Percentiles rank a stretch among this genome's conserved stretches.
Conservation (phyloP, 2,113 vertebrate genomes). For the Spizaetus ornatus region DNA sequence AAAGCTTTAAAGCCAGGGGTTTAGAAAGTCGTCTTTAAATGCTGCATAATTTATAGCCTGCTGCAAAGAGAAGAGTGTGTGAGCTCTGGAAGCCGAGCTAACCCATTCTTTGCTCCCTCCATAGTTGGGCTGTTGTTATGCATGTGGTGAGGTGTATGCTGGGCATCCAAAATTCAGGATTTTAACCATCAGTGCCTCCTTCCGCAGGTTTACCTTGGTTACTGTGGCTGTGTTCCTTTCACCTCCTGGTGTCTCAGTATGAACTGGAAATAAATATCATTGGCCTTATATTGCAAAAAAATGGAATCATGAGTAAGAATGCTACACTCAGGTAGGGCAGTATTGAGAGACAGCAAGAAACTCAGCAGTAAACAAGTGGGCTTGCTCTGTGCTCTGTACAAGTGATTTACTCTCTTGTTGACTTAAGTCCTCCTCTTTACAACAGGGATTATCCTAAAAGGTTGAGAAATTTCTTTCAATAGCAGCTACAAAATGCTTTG, state of each 20-base stretch:
- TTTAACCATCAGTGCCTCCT: not conserved
- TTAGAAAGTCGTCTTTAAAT: slow-evolving; percentile 75
- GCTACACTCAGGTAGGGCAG: not conserved
- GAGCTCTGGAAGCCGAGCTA: slow-evolving; percentile 48
- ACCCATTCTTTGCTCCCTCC: slow-evolving; percentile 35
- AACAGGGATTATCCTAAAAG: slow-evolving; percentile 29
- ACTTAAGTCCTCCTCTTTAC: not conserved
- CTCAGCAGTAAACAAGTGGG: not conserved
- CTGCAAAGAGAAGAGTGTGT: slow-evolving; percentile 54
- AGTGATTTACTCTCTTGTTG: not conserved
- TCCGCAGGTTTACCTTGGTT: not conserved
- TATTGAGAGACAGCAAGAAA: not conserved
- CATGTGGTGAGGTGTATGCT: not conserved
- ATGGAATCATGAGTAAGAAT: not conserved
- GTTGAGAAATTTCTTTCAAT: slow-evolving; percentile 19
- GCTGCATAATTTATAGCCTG: slow-evolving; percentile 71
- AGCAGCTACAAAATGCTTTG: slow-evolving; percentile 28
- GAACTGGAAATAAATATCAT: not conserved
- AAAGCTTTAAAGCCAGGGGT: slow-evolving; percentile 69
- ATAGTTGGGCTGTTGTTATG: not conserved
- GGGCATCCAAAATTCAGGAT: not conserved
- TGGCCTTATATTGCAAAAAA: not conserved
- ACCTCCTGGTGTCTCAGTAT: not conserved
- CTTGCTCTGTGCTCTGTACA: not conserved
- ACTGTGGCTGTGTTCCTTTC: not conserved